Evolutionary conservation across 1,140 invertebrate genomes (phyloP).

Genomic region (Nasonia giraulti): DNA sequence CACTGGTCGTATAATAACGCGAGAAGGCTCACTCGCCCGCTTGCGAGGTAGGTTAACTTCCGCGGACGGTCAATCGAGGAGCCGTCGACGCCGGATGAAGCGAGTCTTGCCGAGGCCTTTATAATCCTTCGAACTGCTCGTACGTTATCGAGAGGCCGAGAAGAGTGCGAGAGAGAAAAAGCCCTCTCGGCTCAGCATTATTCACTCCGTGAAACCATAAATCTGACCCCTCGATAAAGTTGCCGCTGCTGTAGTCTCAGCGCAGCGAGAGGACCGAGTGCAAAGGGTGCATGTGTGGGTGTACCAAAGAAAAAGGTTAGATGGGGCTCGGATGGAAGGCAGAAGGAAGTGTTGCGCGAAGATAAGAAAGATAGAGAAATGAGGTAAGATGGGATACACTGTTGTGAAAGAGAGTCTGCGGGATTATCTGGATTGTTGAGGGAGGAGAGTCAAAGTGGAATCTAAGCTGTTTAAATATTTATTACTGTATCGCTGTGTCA

Average conservation of each 20-base stretch:
- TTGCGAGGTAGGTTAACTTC: neutral
- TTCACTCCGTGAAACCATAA: constrained; percentile 40
- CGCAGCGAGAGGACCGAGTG: neutral
- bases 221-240: constrained; percentile 33
- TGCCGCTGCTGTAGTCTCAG: neutral
- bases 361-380: neutral
- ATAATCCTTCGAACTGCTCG: constrained; percentile 23
- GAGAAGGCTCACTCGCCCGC: neutral
- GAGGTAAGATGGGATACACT: neutral
- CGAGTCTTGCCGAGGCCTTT: neutral
- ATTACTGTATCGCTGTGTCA: too few species aligned
- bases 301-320: constrained; percentile 1
- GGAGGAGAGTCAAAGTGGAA: too few species aligned
- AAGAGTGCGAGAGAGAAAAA: neutral
- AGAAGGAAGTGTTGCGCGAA: neutral
- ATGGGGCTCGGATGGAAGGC: too few species aligned
- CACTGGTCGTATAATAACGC: neutral
- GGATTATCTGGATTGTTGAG: neutral
- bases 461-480: too few species aligned
- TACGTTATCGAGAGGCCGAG: constrained; percentile 7
- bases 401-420: neutral
- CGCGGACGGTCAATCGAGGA: constrained; percentile 5
- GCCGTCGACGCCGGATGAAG: constrained; percentile 6
- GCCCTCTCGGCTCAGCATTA: constrained; percentile 20
- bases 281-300: neutral